Conservation (phyloP, 2,113 vertebrate genomes). For the Canis aureus region DNA sequence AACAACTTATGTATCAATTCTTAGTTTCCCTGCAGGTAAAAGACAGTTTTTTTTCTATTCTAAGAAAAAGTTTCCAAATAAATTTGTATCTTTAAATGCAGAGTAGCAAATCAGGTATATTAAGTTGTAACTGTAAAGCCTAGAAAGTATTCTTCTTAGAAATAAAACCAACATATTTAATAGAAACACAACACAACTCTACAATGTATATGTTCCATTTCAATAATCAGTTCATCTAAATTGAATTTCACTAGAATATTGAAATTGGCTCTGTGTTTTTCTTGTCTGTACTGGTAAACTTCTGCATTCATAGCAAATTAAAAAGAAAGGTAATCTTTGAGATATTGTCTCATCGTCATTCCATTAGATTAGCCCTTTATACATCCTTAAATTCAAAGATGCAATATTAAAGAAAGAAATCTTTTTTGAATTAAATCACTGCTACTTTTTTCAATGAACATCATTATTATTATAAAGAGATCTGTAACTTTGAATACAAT, state of each 20-base stretch:
- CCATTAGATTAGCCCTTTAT: neutral
- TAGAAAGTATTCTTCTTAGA: neutral
- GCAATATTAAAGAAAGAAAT: constrained; percentile 39
- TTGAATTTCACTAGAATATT: neutral
- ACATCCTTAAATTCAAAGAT: constrained; percentile 67
- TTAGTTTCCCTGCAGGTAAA: neutral
- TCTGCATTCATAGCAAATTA: neutral
- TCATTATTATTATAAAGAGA: constrained; percentile 60
- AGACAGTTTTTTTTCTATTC: neutral
- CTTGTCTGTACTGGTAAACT: neutral
- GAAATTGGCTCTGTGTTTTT: neutral
- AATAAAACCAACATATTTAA: neutral
- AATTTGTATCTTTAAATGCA: neutral
- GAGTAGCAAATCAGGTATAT: neutral
- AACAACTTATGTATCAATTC: neutral
- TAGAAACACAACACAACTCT: neutral
- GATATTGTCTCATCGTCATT: constrained; percentile 46
- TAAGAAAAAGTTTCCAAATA: neutral
- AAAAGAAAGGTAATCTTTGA: neutral
- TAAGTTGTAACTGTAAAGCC: neutral
- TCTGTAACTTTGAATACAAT: constrained; percentile 64
- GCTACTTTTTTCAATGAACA: constrained; percentile 76
- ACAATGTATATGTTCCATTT: neutral
- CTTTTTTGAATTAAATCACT: constrained; percentile 68
- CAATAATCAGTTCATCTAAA: neutral